Conservation (phyloP, 2,113 vertebrate species). For the Cygnus atratus region DNA sequence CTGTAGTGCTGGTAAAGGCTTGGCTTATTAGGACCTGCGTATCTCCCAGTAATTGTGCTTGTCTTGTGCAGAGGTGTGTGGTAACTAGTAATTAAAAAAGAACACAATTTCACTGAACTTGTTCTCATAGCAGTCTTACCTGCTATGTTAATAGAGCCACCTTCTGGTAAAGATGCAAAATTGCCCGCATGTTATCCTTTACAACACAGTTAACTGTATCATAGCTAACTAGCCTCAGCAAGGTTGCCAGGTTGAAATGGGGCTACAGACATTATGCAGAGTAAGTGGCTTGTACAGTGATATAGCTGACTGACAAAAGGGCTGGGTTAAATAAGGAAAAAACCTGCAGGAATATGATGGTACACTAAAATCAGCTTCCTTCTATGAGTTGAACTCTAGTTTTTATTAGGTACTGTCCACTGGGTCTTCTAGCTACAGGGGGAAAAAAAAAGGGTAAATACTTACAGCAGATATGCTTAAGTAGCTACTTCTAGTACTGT, state of each 20-base stretch:
- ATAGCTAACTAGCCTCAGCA: neutral
- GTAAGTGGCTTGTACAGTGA: neutral
- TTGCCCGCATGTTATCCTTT: neutral
- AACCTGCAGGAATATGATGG: neutral
- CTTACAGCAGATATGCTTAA: neutral
- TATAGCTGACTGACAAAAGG: neutral
- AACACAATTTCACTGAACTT: neutral
- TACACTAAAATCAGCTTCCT: neutral
- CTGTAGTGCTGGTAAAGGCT: neutral
- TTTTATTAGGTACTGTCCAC: neutral
- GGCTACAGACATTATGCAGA: neutral
- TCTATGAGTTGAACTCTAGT: neutral
- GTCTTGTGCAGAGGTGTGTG: neutral
- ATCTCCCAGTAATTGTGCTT: neutral
- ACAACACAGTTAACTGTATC: accelerated
- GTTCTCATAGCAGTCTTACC: neutral
- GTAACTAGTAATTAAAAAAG: too few relatives aligned
- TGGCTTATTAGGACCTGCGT: neutral
- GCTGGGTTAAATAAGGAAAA: neutral
- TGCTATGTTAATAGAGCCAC: neutral
- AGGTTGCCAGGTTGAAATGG: neutral
- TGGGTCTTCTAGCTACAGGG: neutral
- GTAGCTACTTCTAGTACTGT: neutral
- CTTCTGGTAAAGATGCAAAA: constrained; percentile 35
- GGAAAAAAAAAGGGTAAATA: neutral